Base-by-base conservation (phyloP, 2,797 vertebrate genomes). In the Tokudaia tokunoshimensis region DNA sequence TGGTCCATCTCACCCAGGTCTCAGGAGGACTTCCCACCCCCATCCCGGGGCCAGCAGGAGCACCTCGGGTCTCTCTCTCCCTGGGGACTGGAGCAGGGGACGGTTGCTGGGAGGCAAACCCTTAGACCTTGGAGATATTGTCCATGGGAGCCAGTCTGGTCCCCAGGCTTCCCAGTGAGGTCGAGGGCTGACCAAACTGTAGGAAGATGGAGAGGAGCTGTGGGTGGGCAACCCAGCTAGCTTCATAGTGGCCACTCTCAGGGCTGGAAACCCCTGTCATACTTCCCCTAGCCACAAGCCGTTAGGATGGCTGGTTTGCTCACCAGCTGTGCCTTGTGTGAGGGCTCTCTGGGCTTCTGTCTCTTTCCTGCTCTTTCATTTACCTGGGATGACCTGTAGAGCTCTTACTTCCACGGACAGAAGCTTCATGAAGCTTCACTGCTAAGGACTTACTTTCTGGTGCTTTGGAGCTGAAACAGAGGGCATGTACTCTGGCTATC, bases 1-100 rank as follows among this genome's bases (percentile, higher is more conserved):
- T 98, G 98, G 98, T 98, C 98, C 80, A 70, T 89, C 98, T 98
- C 96, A 92, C 65, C 90, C 29, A 93, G 97, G 98, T 94, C 59
- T 94, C 83, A 3, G 44, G 75, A 55, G 97, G 85, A 81, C 72
- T 74, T 78, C 80, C 83, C 31, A 7, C 13, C 84, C 75, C 57
- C 12, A 22, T 75, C 94, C 72, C 19, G 88, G 79, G 79, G 82
- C 89, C 74, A 72, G 87, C 61, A 67, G 0, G 26, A 81, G 63
- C 47, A 75, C 84, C 87, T 94, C 70, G n/a, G 1, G 59, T 94
- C 89, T 91, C 89, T 91, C 89, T 91, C 88, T 78, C 82, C 80
- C 92, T 91, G 65, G 93, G 55, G 59, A 78, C 59, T 55, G 57
- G 59, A 80, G 86, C 61, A 59, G 76, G 82, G 94, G 63, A 52